These are phyloP conservation scores for Dermolepida albohirtum DNA, from an alignment of 2,888 invertebrate genomes.

Conservation along the genomic window DNA sequence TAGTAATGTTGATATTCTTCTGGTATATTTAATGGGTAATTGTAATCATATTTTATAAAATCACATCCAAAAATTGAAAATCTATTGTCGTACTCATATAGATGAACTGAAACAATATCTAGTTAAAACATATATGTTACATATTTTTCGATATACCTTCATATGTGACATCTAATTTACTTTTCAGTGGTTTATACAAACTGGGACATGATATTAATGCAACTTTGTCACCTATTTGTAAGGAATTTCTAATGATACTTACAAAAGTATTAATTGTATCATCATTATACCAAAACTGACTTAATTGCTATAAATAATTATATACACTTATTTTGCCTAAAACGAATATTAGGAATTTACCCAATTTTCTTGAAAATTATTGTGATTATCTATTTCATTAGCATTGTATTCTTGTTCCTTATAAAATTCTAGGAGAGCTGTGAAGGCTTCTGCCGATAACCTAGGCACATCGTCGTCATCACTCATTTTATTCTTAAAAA, in stretches of 20 bases:
- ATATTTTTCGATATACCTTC: conserved; percentile 63
- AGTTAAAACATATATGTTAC: conserved; percentile 41
- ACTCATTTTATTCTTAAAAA: conserved; percentile 44
- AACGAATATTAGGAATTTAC: conserved; percentile 64
- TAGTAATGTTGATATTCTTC: conserved; percentile 71
- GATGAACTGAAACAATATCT: conserved; percentile 69
- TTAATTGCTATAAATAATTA: conserved; percentile 80
- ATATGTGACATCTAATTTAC: conserved; percentile 64
- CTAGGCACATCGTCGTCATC: conserved; percentile 71
- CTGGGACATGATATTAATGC: conserved; percentile 92
- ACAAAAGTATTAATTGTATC: conserved; percentile 80
- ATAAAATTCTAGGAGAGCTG: conserved; percentile 83
- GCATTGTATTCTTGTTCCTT: conserved; percentile 75
- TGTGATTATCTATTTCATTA: conserved; percentile 64
- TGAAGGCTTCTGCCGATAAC: conserved; percentile 78
- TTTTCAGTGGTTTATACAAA: conserved; percentile 77
- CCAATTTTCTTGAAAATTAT: conserved; percentile 84
- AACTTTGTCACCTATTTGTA: conserved; percentile 72
- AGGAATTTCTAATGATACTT: conserved; percentile 71
- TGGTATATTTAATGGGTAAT: conserved; percentile 77
- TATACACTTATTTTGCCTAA: neutral
- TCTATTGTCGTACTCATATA: conserved; percentile 88
- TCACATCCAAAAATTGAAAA: conserved; percentile 83
- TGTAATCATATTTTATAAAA: conserved; percentile 91
- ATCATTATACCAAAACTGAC: conserved; percentile 97